Base-by-base conservation (phyloP, 2,797 vertebrate species). In the Lithobates pipiens region DNA sequence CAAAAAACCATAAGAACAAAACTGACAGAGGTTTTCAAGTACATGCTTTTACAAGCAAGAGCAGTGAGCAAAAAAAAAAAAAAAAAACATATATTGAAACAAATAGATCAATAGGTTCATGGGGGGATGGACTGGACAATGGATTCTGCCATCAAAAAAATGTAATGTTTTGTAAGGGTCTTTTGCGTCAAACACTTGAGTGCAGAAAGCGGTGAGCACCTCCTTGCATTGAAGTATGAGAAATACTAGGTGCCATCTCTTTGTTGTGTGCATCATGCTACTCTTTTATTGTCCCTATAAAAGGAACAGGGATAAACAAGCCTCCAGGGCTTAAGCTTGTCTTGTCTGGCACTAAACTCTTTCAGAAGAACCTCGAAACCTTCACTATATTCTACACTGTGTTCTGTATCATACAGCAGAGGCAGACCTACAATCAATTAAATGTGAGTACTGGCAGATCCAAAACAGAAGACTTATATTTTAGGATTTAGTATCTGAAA, bases 111-210 rank as follows among this genome's bases (percentile, higher is more conserved):
- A 21, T 8, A 61, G 54, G 11, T 36, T n/a, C 18, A 25, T 44
- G 27, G 10, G 8, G 57, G 16, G 25, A 67, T 29, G 11, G 54
- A 61, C 29, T 15, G 25, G 39, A 85, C 42, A 75, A 75, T 46
- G 25, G 61, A 11, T 69, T 3, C 32, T 63, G 44, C 29, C 27
- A 71, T 25, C 57, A 74, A 27, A 25, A 25, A 42, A 65, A 65
- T n/a, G 3, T 6, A 78, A 63, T 76, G 39, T 83, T 46, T 74
- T 78, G 69, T 87, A 75, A 87, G 76, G 76, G 25, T 29, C 23
- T 78, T 44, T 69, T 87, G 76, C 76, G 80, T 87, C 85, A 87
- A 69, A 75, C 70, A 57, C 85, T 87, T 69, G 61, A 77, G 39
- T 25, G 54, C 18, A 32, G 65, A 25, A 82, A 71, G 50, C 65